Conservation (phyloP, 2,113 vertebrate species). For the Xyrauchen texanus region DNA sequence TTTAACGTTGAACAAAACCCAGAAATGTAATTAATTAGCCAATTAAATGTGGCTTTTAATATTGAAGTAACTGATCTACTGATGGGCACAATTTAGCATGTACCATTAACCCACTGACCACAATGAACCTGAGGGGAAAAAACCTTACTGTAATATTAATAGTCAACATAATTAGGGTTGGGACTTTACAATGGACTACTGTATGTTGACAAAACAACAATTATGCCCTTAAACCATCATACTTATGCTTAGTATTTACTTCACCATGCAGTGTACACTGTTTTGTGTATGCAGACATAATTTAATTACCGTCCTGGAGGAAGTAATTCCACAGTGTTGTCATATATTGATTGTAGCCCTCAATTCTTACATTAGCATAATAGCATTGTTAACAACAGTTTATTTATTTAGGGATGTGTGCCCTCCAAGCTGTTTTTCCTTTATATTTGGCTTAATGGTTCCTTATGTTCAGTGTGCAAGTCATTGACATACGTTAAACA, state of each 20-base stretch:
- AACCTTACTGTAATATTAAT: not conserved
- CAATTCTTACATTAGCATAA: conserved; percentile 46
- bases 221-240: not conserved
- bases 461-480: conserved; percentile 32
- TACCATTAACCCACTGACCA: not conserved
- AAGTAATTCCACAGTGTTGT: conserved; percentile 40
- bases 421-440: conserved; percentile 6
- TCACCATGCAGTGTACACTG: conserved; percentile 2
- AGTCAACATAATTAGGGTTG: not conserved
- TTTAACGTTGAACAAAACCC: too few species aligned
- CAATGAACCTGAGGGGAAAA: too few species aligned
- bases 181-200: not conserved
- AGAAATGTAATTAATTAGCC: too few species aligned
- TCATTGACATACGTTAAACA: not conserved
- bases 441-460: conserved; percentile 4
- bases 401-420: conserved; percentile 21
- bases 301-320: conserved; percentile 23
- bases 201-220: not conserved
- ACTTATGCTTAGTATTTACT: not conserved
- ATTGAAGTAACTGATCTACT: not conserved
- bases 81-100: not conserved
- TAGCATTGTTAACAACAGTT: conserved; percentile 35
- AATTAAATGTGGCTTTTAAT: not conserved
- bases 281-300: conserved; percentile 27
- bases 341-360: conserved; percentile 39